These are phyloP conservation scores for Protula sp. DNA, from an alignment of 2,888 invertebrate species.

Conservation along the genomic window DNA sequence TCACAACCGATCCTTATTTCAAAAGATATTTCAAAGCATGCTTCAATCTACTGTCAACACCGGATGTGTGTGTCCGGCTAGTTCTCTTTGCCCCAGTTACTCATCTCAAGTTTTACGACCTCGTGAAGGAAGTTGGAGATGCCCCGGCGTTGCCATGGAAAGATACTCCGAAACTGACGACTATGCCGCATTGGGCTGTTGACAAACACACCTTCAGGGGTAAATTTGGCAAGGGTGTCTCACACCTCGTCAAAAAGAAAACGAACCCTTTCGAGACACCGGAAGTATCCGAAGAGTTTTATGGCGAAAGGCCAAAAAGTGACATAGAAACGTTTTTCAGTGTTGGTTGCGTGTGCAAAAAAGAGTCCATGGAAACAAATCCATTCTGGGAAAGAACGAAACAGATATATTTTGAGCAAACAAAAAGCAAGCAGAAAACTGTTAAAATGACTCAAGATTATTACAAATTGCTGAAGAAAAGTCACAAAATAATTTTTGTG, in stretches of 20 bases:
- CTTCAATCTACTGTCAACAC: constrained; percentile 2
- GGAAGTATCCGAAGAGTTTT: constrained; percentile 10
- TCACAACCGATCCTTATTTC: constrained; percentile 1
- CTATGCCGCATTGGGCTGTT: constrained; percentile 15
- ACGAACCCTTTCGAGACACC: neutral
- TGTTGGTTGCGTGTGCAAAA: constrained; percentile 3
- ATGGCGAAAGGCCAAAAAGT: constrained; percentile 8
- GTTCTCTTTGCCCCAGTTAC: constrained; percentile 9
- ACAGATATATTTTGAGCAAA: constrained; percentile 6
- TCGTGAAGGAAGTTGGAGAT: neutral
- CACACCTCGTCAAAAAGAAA: constrained; percentile 7
- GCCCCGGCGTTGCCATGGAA: constrained; percentile 5
- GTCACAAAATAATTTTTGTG: neutral
- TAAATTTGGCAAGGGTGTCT: constrained; percentile 9
- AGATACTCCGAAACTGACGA: neutral
- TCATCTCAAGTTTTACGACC: neutral
- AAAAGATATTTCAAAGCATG: constrained; percentile 2
- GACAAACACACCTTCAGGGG: constrained; percentile 18
- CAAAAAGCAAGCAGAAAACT: constrained; percentile 11
- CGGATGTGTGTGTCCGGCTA: constrained; percentile 8
- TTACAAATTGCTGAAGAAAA: constrained; percentile 1
- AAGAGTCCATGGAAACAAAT: constrained; percentile 7
- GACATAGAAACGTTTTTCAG: constrained; percentile 9
- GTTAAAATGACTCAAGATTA: constrained; percentile 9
- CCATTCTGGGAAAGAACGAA: constrained; percentile 12